A percentile compares a stretch with the other conserved stretches of the same genome.
Conservation (phyloP, 1,140 invertebrate genomes). For the Lamellibrachia luymesi region DNA sequence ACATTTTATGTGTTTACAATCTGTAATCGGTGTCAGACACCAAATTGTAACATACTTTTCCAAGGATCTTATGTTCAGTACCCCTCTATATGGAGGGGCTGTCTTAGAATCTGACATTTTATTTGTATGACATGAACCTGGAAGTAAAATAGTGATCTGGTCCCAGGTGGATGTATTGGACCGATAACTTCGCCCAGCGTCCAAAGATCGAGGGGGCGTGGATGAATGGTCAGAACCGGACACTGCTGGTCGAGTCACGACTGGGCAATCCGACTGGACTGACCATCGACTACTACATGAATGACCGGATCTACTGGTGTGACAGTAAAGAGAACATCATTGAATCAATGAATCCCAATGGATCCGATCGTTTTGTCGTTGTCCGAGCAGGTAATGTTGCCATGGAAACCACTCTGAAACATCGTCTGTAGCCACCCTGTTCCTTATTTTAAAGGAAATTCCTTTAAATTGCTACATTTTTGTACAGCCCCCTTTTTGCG, state of each 20-base stretch:
- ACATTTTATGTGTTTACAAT: no score
- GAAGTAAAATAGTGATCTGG: not conserved
- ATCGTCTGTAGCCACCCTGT: not conserved
- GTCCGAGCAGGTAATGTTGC: slow-evolving; percentile 63
- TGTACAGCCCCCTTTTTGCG: no score
- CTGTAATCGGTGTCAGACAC: no score
- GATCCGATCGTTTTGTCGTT: slow-evolving; percentile 73
- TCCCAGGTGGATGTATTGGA: slow-evolving; percentile 82
- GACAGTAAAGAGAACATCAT: slow-evolving; percentile 92
- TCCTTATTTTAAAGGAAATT: not conserved
- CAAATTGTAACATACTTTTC: no score
- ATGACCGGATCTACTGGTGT: slow-evolving; percentile 89
- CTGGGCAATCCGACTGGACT: slow-evolving; percentile 84
- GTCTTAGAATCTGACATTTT: no score
- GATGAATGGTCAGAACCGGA: slow-evolving; percentile 91
- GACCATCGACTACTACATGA: slow-evolving; percentile 80
- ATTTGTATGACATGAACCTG: not conserved
- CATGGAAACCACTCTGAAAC: no score
- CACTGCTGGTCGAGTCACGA: slow-evolving; percentile 74
- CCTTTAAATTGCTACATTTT: no score
- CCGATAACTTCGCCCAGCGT: slow-evolving; percentile 75
- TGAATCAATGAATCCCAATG: slow-evolving; percentile 82
- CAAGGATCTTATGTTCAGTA: no score
- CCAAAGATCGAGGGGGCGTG: slow-evolving; percentile 71
- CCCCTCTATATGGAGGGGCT: no score